Evolutionary conservation across 2,888 invertebrate genomes (phyloP), one percentile per base, ranked within the genome.

Genomic region (Hofmannophila pseudospretella): DNA sequence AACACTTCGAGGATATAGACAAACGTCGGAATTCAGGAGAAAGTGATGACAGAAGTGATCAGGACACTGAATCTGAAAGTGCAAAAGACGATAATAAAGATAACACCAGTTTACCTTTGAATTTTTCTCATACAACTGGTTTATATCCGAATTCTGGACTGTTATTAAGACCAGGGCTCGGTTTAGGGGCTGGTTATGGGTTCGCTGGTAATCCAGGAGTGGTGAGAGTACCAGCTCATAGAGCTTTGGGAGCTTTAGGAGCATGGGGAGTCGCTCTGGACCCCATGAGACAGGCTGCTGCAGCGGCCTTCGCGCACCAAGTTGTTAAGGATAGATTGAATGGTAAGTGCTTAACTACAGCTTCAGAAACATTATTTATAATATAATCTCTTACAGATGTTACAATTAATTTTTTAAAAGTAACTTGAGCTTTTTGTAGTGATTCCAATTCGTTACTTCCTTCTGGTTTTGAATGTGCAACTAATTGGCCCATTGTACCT

Each of bases 301-400:
- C 90, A 0, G 93, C 94, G 1, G 93, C 94, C 32, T 90, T 94
- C 66, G 93, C 93, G 1, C 92, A 93, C 59, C 94, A 94, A 78
- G 93, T 94, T 63, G 93, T 94, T 57, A 94, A 94, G 78, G 94
- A 94, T 73, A 88, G 94, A 78, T 78, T 94, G 57, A 93, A 94
- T 81, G 94, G 94, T 94, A 79, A 90, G 91, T 84, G 11, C 10
- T 32, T 13, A 11, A 2, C 30, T 20, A 20, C 3, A 4, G 30
- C 28, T 34, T 26, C 4, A 25, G n/a, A n/a, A n/a, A n/a, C n/a
- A n/a, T n/a, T n/a, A n/a, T n/a, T n/a, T n/a, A n/a, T n/a, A n/a
- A n/a, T n/a, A n/a, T n/a, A n/a, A n/a, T n/a, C n/a, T n/a, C n/a
- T n/a, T n/a, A n/a, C n/a, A n/a, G n/a, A n/a, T n/a, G n/a, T n/a